Evolutionary conservation across 1,140 invertebrate species (phyloP), one percentile per base, ranked within the genome.

Genomic region (Leucophenga varia): DNA sequence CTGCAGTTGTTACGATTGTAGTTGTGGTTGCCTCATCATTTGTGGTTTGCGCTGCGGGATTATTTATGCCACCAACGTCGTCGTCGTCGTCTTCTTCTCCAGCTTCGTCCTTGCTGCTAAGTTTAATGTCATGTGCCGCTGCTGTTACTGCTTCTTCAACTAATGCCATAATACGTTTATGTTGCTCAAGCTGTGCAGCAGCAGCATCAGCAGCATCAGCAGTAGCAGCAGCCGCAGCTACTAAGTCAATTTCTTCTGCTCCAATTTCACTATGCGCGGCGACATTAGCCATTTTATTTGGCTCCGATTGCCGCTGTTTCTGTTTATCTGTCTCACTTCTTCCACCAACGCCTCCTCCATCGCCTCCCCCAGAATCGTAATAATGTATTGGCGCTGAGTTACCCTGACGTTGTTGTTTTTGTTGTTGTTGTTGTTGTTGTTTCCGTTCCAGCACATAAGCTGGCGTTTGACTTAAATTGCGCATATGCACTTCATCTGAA

Each of bases 401-500:
- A 51, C 52, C 52, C 25, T 49, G 60, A 3, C 64, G 52, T 18
- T 49, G 59, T 49, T n/a, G 32, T 8, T 59, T 54, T 34, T 64
- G 61, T 42, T 61, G 12, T 30, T 40, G n/a, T 18, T 37, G 1
- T 31, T 34, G 5, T 25, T 47, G 16, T 34, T 43, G 10, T 46
- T 19, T 50, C 38, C 21, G 38, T 37, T 45, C 28, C 18, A 37
- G 38, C 30, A 53, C 51, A 16, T 49, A 51, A 16, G n/a, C n/a
- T n/a, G 69, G 69, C 41, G 69, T 67, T 34, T 70, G 47, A 42
- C 61, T 72, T 3, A 72, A 35, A 30, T 65, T 65, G 14, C 69
- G 64, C 35, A 69, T 52, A 54, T 72, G 61, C 57, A 64, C 61
- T 48, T 67, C 64, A 36, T 61, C 57, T 19, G 64, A 67, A 34